Evolutionary conservation across 37 sponge, comb jelly and placozoan species (phyloP).

Genomic region (Beroe ovata): DNA sequence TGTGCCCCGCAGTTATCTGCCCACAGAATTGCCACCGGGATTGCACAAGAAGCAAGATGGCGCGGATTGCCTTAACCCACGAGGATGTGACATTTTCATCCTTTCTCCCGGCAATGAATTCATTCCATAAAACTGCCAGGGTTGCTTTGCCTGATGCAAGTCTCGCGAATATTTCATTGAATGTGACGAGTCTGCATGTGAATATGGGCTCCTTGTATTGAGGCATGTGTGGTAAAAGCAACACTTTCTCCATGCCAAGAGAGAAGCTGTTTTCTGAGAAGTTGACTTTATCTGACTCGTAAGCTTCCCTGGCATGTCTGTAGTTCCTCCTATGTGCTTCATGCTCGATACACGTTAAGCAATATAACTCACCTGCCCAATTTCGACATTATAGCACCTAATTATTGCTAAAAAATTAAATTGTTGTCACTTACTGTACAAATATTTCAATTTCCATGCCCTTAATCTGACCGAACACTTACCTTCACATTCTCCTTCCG

Average conservation of each 20-base stretch:
- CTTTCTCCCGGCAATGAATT: neutral
- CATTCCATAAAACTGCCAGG: neutral
- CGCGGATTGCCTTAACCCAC: neutral
- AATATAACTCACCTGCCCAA: neutral
- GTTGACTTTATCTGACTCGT: neutral
- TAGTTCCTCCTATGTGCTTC: neutral
- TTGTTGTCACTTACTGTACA: too few relatives aligned
- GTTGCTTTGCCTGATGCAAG: neutral
- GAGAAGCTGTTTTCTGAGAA: neutral
- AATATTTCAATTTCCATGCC: too few relatives aligned
- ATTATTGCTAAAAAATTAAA: too few relatives aligned
- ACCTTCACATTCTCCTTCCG: neutral
- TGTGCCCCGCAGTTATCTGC: conserved; percentile 4
- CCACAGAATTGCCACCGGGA: neutral
- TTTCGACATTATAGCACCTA: too few relatives aligned
- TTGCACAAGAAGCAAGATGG: neutral
- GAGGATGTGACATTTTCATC: neutral
- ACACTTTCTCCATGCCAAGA: conserved; percentile 21
- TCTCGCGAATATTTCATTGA: neutral
- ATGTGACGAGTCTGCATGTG: neutral
- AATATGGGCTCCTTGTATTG: conserved; percentile 26
- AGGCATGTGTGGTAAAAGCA: conserved; percentile 17
- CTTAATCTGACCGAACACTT: too few relatives aligned
- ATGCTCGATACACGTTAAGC: neutral
- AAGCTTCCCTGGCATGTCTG: neutral